phyloP scores from a whole-genome alignment of 2,113 vertebrate species.

The Pelvicachromis taeniatus region DNA sequence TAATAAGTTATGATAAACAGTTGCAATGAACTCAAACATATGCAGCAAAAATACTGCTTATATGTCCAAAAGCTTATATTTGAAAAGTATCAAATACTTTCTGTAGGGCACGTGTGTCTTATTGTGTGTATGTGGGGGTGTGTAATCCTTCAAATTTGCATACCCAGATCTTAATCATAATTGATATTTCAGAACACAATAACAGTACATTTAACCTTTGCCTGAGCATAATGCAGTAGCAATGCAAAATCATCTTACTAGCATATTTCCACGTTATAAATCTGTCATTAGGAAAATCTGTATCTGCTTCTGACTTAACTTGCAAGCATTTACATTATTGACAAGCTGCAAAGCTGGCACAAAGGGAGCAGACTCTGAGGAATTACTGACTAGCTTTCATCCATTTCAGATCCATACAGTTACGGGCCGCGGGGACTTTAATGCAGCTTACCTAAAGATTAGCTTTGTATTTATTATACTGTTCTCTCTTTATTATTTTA shows the following conservation, averaged over 20 bases:
- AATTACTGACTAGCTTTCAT: not conserved
- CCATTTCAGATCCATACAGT: not conserved
- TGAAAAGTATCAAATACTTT: not conserved
- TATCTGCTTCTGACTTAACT: not conserved
- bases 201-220: conserved; percentile 10
- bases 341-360: not conserved
- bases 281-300: conserved; percentile 30
- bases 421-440: not conserved
- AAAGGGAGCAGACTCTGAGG: conserved; percentile 1
- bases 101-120: not conserved
- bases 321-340: conserved; percentile 37
- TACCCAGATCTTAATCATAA: conserved; percentile 14
- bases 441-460: not conserved
- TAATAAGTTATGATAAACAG: not conserved
- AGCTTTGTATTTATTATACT: not conserved
- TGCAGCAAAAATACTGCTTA: not conserved
- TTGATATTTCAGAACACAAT: conserved; percentile 17
- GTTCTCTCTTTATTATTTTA: not conserved
- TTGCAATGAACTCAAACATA: not conserved
- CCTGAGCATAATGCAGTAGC: not conserved
- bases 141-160: not conserved
- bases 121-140: not conserved
- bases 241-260: not conserved
- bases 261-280: conserved; percentile 8
- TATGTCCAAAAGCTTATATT: not conserved